A percentile compares a stretch with the other conserved stretches of the same genome.
These are phyloP conservation scores for Neotoma lepida DNA, from an alignment of 2,113 vertebrate species.

Conservation along the genomic window DNA sequence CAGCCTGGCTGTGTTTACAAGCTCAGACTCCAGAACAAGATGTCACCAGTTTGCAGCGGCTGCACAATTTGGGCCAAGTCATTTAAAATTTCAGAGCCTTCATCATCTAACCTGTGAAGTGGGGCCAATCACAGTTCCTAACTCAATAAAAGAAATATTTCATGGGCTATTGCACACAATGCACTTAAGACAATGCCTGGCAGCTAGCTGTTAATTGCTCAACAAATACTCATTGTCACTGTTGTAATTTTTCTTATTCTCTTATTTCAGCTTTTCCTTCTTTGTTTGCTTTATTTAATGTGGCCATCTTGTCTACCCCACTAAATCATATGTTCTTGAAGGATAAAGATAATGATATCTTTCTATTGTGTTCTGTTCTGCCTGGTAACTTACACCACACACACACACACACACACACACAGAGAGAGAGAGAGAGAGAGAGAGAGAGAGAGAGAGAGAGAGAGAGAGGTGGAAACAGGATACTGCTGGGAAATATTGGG, in stretches of 20 bases:
- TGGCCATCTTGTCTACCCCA: not conserved
- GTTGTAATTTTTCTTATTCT: not conserved
- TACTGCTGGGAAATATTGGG: not conserved
- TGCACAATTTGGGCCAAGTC: not conserved
- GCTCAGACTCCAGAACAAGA: not conserved
- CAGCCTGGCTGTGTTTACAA: not conserved
- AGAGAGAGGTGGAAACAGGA: accelerated
- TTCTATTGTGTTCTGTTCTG: not conserved
- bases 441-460: not conserved
- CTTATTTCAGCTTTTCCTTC: not conserved
- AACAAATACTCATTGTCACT: not conserved
- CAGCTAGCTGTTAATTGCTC: not conserved
- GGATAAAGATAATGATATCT: not conserved
- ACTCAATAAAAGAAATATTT: not conserved
- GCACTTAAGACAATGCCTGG: not conserved
- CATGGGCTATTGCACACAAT: not conserved
- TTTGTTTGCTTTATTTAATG: not conserved
- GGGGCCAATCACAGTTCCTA: not conserved
- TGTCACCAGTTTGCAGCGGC: not conserved
- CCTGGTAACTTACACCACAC: not conserved
- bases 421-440: not conserved
- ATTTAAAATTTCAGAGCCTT: not conserved
- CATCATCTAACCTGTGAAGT: not conserved
- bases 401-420: too few relatives aligned
- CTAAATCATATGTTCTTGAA: not conserved